Conservation (phyloP, 2,113 vertebrate species). For the Vicugna pacos region DNA sequence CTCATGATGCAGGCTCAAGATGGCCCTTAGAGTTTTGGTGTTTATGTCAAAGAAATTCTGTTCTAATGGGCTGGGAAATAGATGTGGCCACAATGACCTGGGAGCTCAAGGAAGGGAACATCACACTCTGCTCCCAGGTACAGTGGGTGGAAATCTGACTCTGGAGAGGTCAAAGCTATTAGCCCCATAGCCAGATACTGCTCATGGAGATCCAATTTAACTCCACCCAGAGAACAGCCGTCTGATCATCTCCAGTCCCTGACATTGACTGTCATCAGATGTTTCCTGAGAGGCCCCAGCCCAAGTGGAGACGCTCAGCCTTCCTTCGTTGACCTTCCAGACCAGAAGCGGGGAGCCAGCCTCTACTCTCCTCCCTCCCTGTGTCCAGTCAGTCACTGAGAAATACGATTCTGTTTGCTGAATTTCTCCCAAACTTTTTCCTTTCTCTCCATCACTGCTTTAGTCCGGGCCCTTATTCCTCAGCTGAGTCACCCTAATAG, state of each 20-base stretch:
- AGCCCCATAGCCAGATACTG: not conserved
- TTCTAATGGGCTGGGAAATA: not conserved
- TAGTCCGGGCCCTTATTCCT: not conserved
- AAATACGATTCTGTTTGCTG: not conserved
- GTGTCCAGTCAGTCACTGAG: not conserved
- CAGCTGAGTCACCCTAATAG: not conserved
- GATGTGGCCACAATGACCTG: not conserved
- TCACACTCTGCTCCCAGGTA: not conserved
- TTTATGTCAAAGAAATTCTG: conserved; percentile 28
- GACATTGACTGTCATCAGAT: not conserved
- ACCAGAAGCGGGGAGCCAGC: not conserved
- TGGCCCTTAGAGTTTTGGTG: not conserved
- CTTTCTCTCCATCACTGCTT: not conserved
- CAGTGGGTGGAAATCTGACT: not conserved
- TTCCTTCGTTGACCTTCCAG: not conserved
- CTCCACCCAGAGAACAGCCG: not conserved
- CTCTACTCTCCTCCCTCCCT: not conserved
- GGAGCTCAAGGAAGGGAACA: not conserved
- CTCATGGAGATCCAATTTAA: not conserved
- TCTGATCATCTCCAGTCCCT: not conserved
- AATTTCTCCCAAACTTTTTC: not conserved
- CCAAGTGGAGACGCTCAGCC: not conserved
- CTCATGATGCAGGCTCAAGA: not conserved
- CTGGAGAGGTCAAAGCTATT: not conserved
- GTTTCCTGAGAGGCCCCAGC: not conserved